These are phyloP conservation scores for Callionymus lyra DNA, from an alignment of 2,113 vertebrate species.

Conservation along the genomic window DNA sequence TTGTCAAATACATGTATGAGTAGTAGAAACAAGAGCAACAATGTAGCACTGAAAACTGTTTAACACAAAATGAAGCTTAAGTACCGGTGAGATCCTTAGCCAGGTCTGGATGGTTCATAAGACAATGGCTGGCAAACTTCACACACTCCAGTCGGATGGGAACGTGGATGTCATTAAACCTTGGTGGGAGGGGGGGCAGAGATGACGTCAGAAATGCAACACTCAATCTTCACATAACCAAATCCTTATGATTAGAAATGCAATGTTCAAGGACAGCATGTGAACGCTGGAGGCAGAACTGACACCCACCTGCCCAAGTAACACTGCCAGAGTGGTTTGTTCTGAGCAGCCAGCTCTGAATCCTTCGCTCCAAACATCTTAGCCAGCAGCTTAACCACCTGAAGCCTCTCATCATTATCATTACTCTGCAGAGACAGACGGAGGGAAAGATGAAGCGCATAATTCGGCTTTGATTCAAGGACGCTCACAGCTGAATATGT, in stretches of 20 bases:
- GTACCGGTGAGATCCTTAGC: conserved; percentile 91
- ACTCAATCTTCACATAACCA: neutral
- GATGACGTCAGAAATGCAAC: neutral
- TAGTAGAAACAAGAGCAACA: no score
- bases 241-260: neutral
- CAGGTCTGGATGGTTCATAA: conserved; percentile 97
- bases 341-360: conserved; percentile 91
- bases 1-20: no score
- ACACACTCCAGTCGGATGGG: conserved; percentile 97
- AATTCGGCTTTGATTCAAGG: conserved; percentile 10
- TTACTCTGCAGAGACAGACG: conserved; percentile 77
- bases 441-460: conserved; percentile 7
- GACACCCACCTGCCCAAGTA: conserved; percentile 86
- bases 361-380: conserved; percentile 99
- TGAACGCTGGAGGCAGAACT: neutral
- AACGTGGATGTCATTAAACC: conserved; percentile 98
- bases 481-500: no score
- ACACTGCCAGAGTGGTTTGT: conserved; percentile 98
- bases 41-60: no score
- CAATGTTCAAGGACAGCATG: neutral
- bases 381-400: conserved; percentile 95
- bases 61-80: no score
- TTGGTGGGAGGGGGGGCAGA: conserved; percentile 24
- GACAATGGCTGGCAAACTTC: conserved; percentile 96
- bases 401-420: conserved; percentile 96